phyloP scores from a whole-genome alignment of 2,113 vertebrate genomes.

The Pardalotus punctatus region DNA sequence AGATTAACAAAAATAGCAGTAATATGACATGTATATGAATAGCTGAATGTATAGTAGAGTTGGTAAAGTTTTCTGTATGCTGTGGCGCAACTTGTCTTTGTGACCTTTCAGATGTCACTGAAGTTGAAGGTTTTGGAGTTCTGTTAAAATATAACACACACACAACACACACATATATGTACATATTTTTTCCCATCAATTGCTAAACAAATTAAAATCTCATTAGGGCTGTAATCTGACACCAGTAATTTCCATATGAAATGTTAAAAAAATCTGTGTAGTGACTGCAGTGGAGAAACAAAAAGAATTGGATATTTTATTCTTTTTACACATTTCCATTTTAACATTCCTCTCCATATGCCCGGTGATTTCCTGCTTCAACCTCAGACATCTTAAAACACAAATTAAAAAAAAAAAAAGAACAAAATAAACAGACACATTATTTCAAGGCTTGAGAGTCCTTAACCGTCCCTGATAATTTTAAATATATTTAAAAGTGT shows the following conservation, averaged over 20 bases:
- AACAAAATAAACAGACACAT: neutral
- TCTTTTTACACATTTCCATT: neutral
- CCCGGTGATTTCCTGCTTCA: neutral
- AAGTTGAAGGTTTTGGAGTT: neutral
- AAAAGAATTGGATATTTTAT: neutral
- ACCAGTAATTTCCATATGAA: neutral
- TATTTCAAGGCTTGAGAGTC: neutral
- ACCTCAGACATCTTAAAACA: neutral
- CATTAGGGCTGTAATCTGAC: neutral
- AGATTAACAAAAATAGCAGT: slow-evolving; percentile 78
- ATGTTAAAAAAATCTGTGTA: neutral
- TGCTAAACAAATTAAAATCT: neutral
- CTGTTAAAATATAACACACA: neutral
- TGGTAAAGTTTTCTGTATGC: slow-evolving; percentile 79
- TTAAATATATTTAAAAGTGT: neutral
- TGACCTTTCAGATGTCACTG: neutral
- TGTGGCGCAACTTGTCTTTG: slow-evolving; percentile 18
- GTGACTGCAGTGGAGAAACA: neutral
- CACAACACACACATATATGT: rapidly evolving
- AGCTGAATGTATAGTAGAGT: slow-evolving; percentile 66
- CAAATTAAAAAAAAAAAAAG: neutral
- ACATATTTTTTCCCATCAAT: neutral
- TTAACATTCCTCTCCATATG: neutral
- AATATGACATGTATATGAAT: slow-evolving; percentile 73
- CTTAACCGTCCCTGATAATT: neutral